Conservation (phyloP, 92 coral and sea anemone species). For the Epizoanthus ramosus region DNA sequence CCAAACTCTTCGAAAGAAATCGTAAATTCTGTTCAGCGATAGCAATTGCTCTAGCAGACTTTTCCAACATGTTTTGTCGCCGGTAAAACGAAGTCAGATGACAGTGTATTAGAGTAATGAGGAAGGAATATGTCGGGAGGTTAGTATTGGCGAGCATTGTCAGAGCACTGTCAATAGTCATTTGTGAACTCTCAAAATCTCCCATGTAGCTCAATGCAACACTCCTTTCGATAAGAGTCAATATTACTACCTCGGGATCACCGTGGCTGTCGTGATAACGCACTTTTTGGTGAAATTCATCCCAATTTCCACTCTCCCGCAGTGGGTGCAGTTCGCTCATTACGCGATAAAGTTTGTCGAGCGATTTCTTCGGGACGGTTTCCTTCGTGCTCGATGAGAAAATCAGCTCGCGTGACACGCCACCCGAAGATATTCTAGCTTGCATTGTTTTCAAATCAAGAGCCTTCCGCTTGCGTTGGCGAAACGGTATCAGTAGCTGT, state of each 20-base stretch:
- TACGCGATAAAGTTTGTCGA: constrained; percentile 6
- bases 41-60: constrained; percentile 36
- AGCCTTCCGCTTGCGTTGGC: no score
- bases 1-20: constrained; percentile 23
- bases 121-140: constrained; percentile 13
- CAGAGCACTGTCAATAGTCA: constrained; percentile 23
- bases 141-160: neutral
- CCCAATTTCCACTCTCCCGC: constrained; percentile 74
- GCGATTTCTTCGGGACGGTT: neutral
- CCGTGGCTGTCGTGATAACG: neutral
- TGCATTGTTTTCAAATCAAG: no score
- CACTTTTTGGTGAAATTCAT: constrained; percentile 23
- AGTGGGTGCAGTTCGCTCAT: constrained; percentile 58
- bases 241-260: constrained; percentile 24
- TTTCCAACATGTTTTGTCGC: constrained; percentile 48
- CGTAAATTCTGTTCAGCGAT: constrained; percentile 52
- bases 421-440: no score
- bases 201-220: constrained; percentile 58
- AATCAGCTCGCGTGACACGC: neutral
- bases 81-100: constrained; percentile 67
- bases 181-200: constrained; percentile 42
- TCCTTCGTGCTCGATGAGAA: neutral
- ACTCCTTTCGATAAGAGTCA: constrained; percentile 54
- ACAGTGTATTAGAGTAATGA: constrained; percentile 35
- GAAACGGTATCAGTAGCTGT: no score